A percentile compares a stretch with the other conserved stretches of the same genome.
phyloP scores from a whole-genome alignment of 1,140 invertebrate species.

The Sminthurinus signatus region DNA sequence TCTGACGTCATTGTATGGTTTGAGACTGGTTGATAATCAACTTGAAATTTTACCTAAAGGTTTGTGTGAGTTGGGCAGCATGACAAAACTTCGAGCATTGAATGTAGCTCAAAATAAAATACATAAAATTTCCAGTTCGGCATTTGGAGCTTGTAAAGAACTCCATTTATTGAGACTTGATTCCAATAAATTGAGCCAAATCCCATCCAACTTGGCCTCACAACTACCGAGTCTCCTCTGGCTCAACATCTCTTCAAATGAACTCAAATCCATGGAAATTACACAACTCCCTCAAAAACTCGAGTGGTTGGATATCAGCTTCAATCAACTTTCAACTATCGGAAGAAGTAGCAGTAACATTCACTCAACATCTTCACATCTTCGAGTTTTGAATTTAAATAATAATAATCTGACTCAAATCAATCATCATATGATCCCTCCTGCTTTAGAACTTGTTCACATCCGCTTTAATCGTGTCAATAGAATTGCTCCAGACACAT shows the following conservation, averaged over 20 bases:
- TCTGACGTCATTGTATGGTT: constrained; percentile 62
- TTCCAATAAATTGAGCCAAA: constrained; percentile 74
- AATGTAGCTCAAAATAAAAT: constrained; percentile 83
- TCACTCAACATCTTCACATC: too few relatives aligned
- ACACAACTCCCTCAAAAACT: constrained; percentile 77
- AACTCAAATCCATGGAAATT: constrained; percentile 73
- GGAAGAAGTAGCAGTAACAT: too few relatives aligned
- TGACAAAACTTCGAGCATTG: constrained; percentile 71
- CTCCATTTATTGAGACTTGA: constrained; percentile 78
- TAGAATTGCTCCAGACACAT: constrained; percentile 70
- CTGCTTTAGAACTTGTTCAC: constrained; percentile 77
- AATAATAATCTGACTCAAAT: constrained; percentile 78
- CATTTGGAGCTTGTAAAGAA: constrained; percentile 64
- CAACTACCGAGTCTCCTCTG: constrained; percentile 69
- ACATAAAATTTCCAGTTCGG: constrained; percentile 69
- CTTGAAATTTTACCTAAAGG: too few relatives aligned
- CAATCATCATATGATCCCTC: constrained; percentile 72
- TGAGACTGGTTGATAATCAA: constrained; percentile 70
- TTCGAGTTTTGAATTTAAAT: constrained; percentile 65
- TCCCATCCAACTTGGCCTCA: constrained; percentile 67
- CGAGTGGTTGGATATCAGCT: constrained; percentile 84
- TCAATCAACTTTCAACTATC: constrained; percentile 85
- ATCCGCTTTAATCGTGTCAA: constrained; percentile 80
- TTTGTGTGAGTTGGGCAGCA: too few relatives aligned
- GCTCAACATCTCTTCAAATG: constrained; percentile 81